Base-by-base conservation (phyloP, 2,797 vertebrate species). In the Micropoecilia bifurca region DNA sequence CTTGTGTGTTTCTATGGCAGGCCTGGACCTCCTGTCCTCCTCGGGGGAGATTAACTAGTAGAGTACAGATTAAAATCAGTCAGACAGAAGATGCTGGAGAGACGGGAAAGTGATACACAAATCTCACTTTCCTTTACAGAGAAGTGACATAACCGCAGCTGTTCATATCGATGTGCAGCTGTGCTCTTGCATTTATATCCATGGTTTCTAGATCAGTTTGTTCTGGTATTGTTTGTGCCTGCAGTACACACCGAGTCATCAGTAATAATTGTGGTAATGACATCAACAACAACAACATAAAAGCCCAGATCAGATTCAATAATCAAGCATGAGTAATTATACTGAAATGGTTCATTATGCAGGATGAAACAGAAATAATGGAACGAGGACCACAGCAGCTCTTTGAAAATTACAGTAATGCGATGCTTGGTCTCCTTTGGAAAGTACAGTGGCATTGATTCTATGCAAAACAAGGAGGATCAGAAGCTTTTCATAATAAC, bases 61-160 rank as follows among this genome's bases (percentile, higher is more conserved):
- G 82, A 88, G 75, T 86, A 91, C 80, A 82, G 85, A 92, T 85
- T 89, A 87, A 83, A 89, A 90, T 79, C 77, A 87, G 85, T 86
- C 84, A 81, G 77, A 87, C 76, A 82, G 74, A 46, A 74, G 80
- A 84, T 87, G 80, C 85, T 84, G 85, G 82, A 71, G 59, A 81
- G 82, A 77, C 76, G 77, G 59, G 74, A 86, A 88, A 88, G 13
- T 87, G 72, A 90, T 82, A 59, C 76, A 48, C 66, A 36, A 47
- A 53, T 14, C 80, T 86, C 78, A 75, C 75, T 79, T 85, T 87
- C 73, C 73, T 45, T 77, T 46, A 33, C 33, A 4, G 73, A 50
- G 57, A 4, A 48, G 59, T 74, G 71, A 80, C 78, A 47, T 61
- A 72, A 80, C 76, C 33, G 41, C 68, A 71, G 25, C 36, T 77